Percentiles rank a stretch among this genome's conserved stretches.
Conservation (phyloP, 30 jellyfish, hydroid and myxozoan species). For the Cassiopea andromeda region DNA sequence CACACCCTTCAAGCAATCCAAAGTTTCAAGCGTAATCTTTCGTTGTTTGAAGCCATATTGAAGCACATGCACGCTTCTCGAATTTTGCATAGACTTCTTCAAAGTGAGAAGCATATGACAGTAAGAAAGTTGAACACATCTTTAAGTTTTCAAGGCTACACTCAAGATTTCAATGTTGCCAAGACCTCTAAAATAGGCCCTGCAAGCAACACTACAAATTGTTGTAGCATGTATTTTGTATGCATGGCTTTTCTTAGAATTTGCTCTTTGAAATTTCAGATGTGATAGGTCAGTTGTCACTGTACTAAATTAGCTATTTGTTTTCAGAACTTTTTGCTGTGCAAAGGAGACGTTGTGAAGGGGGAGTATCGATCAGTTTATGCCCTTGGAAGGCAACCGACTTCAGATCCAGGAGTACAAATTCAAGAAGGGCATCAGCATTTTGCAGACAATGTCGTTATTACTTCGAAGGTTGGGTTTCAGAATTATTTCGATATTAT, state of each 20-base stretch:
- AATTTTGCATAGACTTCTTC: too few relatives aligned
- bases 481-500: background rate
- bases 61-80: too few relatives aligned
- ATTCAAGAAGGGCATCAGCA: conserved; percentile 75
- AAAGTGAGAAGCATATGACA: too few relatives aligned
- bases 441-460: conserved; percentile 89
- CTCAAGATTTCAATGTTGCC: background rate
- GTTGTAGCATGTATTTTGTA: background rate
- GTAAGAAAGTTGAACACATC: too few relatives aligned
- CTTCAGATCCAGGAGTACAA: conserved; percentile 81
- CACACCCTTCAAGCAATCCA: too few relatives aligned
- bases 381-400: conserved; percentile 77
- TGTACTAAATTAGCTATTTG: background rate
- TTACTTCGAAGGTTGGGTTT: conserved; percentile 77
- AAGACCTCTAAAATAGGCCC: background rate
- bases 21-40: too few relatives aligned
- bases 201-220: background rate
- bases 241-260: too few relatives aligned
- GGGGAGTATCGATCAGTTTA: conserved; percentile 91
- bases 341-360: conserved; percentile 37
- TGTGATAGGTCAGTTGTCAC: background rate
- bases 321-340: conserved; percentile 55
- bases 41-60: too few relatives aligned
- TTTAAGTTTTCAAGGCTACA: too few relatives aligned
- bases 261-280: too few relatives aligned